A percentile compares a stretch with the other conserved stretches of the same genome.
These are phyloP conservation scores for Caenorhabditis sp. DNA, from an alignment of 2,888 invertebrate genomes.

Conservation along the genomic window DNA sequence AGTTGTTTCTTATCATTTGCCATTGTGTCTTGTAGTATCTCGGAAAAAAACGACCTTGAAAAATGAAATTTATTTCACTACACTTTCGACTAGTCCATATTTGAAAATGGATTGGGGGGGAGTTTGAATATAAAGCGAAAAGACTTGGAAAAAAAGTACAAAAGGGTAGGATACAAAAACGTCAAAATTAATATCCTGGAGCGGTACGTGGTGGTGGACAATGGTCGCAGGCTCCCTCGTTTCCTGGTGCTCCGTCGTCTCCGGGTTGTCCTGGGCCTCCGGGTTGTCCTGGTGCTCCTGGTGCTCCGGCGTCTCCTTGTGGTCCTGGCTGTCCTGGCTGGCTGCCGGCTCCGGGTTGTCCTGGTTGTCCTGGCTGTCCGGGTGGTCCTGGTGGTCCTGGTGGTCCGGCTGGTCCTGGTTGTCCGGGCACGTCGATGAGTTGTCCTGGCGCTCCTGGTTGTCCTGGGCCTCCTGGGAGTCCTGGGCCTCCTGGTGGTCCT, in stretches of 20 bases:
- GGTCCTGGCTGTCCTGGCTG: conserved; percentile 43
- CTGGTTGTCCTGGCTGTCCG: conserved; percentile 47
- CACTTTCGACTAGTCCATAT: not conserved
- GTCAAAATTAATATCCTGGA: conserved; percentile 38
- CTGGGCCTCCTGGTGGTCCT: conserved; percentile 37
- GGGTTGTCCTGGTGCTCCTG: conserved; percentile 48
- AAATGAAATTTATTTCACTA: not conserved
- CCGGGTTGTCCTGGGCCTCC: conserved; percentile 42
- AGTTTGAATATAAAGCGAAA: not conserved
- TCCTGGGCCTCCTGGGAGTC: conserved; percentile 47
- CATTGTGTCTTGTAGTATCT: no score
- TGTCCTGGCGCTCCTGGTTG: conserved; percentile 48
- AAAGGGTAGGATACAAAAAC: not conserved
- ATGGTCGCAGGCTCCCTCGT: conserved; percentile 51
- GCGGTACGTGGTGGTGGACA: conserved; percentile 52
- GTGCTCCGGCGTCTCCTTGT: conserved; percentile 42
- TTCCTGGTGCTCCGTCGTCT: conserved; percentile 40
- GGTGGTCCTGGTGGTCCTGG: conserved; percentile 43
- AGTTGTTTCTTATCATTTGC: no score
- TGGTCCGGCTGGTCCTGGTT: conserved; percentile 48
- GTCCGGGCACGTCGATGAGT: conserved; percentile 24
- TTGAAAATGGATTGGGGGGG: not conserved
- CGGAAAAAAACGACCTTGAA: not conserved
- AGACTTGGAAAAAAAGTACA: conserved; percentile 30
- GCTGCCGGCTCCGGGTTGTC: conserved; percentile 31